Conservation (phyloP, 2,797 vertebrate species). For the Rhinoraja longicauda region DNA sequence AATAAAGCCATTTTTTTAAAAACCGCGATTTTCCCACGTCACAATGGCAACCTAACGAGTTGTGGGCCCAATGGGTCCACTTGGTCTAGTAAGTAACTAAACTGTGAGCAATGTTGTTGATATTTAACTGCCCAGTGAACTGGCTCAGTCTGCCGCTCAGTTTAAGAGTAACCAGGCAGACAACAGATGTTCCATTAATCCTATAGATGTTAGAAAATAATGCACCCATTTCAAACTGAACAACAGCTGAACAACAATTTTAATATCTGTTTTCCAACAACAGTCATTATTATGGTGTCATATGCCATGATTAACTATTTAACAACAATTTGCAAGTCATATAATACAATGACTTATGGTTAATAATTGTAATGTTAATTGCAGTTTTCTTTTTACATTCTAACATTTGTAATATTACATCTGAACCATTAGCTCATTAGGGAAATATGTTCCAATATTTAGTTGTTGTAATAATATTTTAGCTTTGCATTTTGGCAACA, state of each 20-base stretch:
- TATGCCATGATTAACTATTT: neutral
- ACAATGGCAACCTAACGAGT: too few species aligned
- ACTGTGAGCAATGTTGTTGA: too few species aligned
- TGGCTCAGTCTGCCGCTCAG: too few species aligned
- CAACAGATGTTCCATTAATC: too few species aligned
- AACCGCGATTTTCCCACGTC: too few species aligned
- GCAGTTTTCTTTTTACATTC: neutral
- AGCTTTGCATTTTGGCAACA: neutral
- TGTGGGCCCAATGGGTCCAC: too few species aligned
- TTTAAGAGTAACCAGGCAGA: too few species aligned
- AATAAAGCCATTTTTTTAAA: too few species aligned
- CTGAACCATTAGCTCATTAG: neutral
- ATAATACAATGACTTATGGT: neutral
- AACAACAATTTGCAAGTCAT: neutral
- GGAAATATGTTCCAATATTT: neutral
- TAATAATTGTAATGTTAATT: neutral
- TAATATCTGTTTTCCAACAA: neutral
- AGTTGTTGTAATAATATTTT: neutral
- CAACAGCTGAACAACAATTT: neutral
- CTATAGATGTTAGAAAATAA: too few species aligned
- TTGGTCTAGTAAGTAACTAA: too few species aligned
- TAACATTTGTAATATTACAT: neutral
- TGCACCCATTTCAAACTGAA: neutral
- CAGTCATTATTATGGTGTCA: neutral
- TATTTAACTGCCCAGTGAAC: too few species aligned